Evolutionary conservation across 1,140 invertebrate species (phyloP).

Genomic region (Luehdorfia chinensis): DNA sequence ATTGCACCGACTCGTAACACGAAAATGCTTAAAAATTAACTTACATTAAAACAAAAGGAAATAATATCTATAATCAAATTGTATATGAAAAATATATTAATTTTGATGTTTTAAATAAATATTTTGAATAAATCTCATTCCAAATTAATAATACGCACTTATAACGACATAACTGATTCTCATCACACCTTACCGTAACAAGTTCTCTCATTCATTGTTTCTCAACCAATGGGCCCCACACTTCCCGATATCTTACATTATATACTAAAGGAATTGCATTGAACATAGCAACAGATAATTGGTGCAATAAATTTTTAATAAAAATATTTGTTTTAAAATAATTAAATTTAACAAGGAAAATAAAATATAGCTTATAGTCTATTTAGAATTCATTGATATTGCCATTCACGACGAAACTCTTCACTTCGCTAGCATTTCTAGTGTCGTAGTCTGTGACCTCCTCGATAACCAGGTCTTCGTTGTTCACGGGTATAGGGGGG

Average conservation of each 20-base stretch:
- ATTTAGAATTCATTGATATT: constrained; percentile 43
- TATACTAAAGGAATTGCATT: constrained; percentile 43
- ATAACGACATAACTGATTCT: background rate
- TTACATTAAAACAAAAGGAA: constrained; percentile 28
- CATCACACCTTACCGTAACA: background rate
- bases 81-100: constrained; percentile 55
- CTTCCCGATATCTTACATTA: constrained; percentile 16
- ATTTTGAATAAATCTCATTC: constrained; percentile 35
- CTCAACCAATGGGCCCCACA: constrained; percentile 2
- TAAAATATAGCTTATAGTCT: constrained; percentile 17
- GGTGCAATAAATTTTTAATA: constrained; percentile 41
- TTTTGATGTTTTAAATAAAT: constrained; percentile 57
- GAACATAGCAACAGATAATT: constrained; percentile 33
- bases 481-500: constrained; percentile 58
- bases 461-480: constrained; percentile 59
- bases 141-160: constrained; percentile 26
- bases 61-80: constrained; percentile 30
- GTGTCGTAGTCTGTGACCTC: constrained; percentile 56
- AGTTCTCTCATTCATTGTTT: background rate
- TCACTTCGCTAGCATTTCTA: constrained; percentile 54
- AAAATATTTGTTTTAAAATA: constrained; percentile 20
- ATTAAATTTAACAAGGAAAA: constrained; percentile 17
- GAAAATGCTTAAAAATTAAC: constrained; percentile 52
- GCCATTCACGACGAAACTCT: constrained; percentile 62
- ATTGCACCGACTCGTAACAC: constrained; percentile 64